Evolutionary conservation across 2,888 invertebrate genomes (phyloP), one percentile per base, ranked within the genome.

Genomic region (Anoplius nigerrimus): DNA sequence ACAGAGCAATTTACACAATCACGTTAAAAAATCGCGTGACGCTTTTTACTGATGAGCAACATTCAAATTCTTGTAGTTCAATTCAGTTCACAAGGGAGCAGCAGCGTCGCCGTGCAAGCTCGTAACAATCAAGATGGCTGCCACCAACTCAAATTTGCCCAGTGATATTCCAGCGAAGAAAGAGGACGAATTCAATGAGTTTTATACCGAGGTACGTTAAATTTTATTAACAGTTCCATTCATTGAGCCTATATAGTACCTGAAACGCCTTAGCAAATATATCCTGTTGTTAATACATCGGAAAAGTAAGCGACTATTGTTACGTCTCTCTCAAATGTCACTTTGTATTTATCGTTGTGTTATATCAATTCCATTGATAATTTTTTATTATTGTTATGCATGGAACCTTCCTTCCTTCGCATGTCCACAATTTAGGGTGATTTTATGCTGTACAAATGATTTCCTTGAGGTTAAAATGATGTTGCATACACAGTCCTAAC

Each of bases 101-200:
- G 48, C 48, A 48, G 16, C 48, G n/a, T 54, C 55, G 63, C 48
- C n/a, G 64, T 45, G 45, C n/a, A 63, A 66, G 58, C 54, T 71
- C 63, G 54, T 71, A 66, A 73, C 62, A 75, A 73, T 75, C 83
- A 88, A 88, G 82, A 88, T 88, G 88, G 88, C 88, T 67, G 87
- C 86, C 63, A 82, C 85, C 68, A 86, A 88, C 79, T 86, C 88
- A 62, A 84, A 82, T 82, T 79, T 87, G 80, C 75, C 85, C 66
- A 82, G 76, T 82, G 86, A 83, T 73, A 84, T 80, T 76, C 82
- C 88, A 64, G 86, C 88, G 78, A 89, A 90, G 70, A 93, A 92
- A 84, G 93, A 92, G 77, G 93, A 93, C 82, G 93, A 93, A 74
- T 96, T 96, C 86, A 93, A 95, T 82, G 94, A 93, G 80, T 96